phyloP scores from a whole-genome alignment of 1,140 invertebrate species.

The Pollicipes pollicipes region DNA sequence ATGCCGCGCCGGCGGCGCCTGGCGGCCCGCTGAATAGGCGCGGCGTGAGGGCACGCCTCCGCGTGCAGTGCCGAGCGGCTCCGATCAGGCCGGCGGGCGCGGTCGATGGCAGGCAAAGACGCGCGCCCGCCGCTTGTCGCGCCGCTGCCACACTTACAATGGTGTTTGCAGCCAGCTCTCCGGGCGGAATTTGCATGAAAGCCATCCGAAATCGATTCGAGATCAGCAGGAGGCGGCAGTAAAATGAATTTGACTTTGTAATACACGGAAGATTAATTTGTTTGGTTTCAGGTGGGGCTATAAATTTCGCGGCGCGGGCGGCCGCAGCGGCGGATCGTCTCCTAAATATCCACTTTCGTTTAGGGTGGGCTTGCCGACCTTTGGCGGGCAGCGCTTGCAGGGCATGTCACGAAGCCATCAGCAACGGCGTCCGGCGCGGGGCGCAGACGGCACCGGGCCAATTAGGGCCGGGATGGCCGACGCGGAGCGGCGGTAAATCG shows the following conservation, averaged over 20 bases:
- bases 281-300: not conserved
- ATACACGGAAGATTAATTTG: not conserved
- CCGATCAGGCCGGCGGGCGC: too few species aligned
- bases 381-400: not conserved
- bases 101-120: too few species aligned
- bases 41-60: too few species aligned
- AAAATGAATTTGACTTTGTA: slow-evolving; percentile 2
- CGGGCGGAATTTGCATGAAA: not conserved
- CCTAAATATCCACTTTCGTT: not conserved
- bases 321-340: not conserved
- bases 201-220: not conserved
- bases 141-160: too few species aligned
- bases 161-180: not conserved
- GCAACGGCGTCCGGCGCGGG: too few species aligned
- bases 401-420: not conserved
- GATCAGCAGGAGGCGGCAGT: not conserved
- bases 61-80: too few species aligned
- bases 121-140: too few species aligned
- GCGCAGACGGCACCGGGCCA: too few species aligned
- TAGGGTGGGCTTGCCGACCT: not conserved
- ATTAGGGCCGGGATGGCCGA: not conserved
- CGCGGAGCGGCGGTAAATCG: not conserved
- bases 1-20: too few species aligned
- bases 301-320: not conserved
- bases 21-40: too few species aligned